Base-by-base conservation (phyloP, 1,140 invertebrate species). In the Asobara japonica region DNA sequence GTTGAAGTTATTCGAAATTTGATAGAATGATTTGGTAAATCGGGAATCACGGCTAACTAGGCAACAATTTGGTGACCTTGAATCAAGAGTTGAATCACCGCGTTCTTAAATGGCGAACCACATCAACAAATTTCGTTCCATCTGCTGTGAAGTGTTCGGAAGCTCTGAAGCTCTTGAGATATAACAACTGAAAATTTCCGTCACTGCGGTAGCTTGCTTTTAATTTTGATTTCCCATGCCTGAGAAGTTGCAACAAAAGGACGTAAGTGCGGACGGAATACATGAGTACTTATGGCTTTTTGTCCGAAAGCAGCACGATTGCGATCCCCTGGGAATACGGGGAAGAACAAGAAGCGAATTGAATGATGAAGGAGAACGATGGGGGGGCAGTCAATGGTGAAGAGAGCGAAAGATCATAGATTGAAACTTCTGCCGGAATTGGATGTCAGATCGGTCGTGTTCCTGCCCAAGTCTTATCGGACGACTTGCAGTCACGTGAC, bases 381-480 rank as follows among this genome's bases (percentile, higher is more conserved):
- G 27, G 31, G n/a, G 11, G 8, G 31, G 29, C 56, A 62, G 29
- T 61, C 33, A 36, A 70, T 41, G 30, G 27, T 60, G 48, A 61
- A 65, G 62, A 41, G 69, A 16, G 25, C 41, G 45, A 18, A 68
- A 68, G 65, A 73, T 68, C 65, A 65, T 18, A 82, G 83, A 83
- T 84, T 83, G 82, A 83, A 83, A 83, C 80, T 81, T 77, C 82
- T 83, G 76, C 71, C 74, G 79, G 79, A 83, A 84, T 83, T 83
- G 81, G 80, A 81, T 83, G 81, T 81, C 81, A 82, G 78, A 82
- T 81, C 78, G 77, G 80, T 78, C 74, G 71, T 74, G 72, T 76
- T 70, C 76, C 73, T 79, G 77, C 74, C 72, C 74, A 72, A 79
- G 76, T 78, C 79, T 83, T 84, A 84, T 84, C 80, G 77, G 78